phyloP scores from a whole-genome alignment of 2,888 invertebrate genomes.

The Heliconius aoede region DNA sequence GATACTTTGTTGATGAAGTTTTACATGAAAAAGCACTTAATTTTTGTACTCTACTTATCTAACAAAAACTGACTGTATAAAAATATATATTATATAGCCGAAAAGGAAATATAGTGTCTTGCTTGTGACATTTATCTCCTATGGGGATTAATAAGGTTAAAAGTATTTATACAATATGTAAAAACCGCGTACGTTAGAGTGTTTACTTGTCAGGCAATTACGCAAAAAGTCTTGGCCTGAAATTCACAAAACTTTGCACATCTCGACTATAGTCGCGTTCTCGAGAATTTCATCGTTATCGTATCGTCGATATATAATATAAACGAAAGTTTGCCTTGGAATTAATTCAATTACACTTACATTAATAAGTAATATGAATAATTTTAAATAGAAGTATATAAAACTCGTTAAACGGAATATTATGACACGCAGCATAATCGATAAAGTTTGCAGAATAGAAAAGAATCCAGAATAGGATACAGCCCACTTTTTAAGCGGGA shows the following conservation, averaged over 20 bases:
- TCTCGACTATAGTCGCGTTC: too few species aligned
- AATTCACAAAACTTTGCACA: too few species aligned
- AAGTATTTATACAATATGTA: background rate
- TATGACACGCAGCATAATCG: background rate
- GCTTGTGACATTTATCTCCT: conserved; percentile 8
- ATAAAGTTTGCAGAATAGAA: background rate
- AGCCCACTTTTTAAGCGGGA: background rate
- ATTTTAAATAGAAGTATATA: background rate
- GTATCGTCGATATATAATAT: too few species aligned
- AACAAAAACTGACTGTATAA: background rate
- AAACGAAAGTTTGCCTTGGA: background rate
- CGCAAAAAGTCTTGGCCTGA: background rate
- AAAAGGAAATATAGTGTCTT: background rate
- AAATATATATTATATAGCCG: background rate
- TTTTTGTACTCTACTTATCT: background rate
- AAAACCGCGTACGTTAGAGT: background rate
- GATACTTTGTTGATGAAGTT: background rate
- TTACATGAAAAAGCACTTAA: conserved; percentile 3
- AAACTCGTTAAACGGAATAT: background rate
- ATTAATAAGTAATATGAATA: background rate
- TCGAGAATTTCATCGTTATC: too few species aligned
- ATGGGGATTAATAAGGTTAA: conserved; percentile 11
- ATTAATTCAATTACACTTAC: background rate
- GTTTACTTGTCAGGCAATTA: background rate
- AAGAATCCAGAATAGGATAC: background rate